Evolutionary conservation across 2,797 vertebrate species (phyloP), one percentile per base, ranked within the genome.

Genomic region (Galagoides demidoff): DNA sequence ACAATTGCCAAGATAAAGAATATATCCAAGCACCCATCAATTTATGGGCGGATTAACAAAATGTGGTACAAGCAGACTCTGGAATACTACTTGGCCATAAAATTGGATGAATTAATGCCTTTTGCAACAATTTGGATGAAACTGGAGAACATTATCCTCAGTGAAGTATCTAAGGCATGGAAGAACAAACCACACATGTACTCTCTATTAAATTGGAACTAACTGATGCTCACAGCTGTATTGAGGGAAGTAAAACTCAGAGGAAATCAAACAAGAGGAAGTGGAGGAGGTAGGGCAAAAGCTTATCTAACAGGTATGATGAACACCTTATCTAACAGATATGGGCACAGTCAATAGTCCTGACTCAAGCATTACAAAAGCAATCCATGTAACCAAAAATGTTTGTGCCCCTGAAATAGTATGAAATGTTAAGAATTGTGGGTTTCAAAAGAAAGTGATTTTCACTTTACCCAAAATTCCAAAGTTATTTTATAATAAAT

Each of bases 381-480:
- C 14, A n/a, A 66, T 66, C 13, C 16, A 7, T 66, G 64, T 66
- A 14, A 64, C 63, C 29, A 64, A 64, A 64, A n/a, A 64, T 7
- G 16, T 64, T 64, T 64, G 29, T 31, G n/a, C 31, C 6, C 31
- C 64, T 31, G 7, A n/a, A 66, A 66, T 66, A 66, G 19, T 66
- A n/a, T 66, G 64, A 66, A n/a, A 66, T 66, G n/a, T 66, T 1
- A 66, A 66, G 31, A 66, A n/a, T 31, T 31, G 64, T 66, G 17
- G 31, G 31, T 66, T 66, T 31, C 31, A n/a, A 66, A 66, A 66
- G 14, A 31, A 66, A 52, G 43, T 59, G 55, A 73, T 61, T 76
- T 95, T 86, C 49, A 68, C 39, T 81, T 94, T 85, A 52, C 19
- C 31, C 20, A 88, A 78, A 66, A 17, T 83, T 86, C 29, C 39